Evolutionary conservation across 2,888 invertebrate species (phyloP).

Genomic region (Chorisops tibialis): DNA sequence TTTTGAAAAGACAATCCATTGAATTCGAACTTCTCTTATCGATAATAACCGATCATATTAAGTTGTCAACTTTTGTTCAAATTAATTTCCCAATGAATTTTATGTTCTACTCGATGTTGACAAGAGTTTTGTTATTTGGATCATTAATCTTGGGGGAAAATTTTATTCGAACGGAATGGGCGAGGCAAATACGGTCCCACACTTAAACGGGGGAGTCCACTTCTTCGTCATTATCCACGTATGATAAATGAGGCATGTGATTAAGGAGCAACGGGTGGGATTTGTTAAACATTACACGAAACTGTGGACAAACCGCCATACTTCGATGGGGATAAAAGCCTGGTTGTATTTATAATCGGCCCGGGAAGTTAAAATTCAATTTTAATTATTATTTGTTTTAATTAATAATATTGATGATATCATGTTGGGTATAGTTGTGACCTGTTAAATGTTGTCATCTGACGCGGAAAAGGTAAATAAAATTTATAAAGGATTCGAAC

Average conservation of each 20-base stretch:
- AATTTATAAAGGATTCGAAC: no score
- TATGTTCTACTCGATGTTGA: constrained; percentile 10
- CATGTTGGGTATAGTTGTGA: no score
- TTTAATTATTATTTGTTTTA: constrained; percentile 4
- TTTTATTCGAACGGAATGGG: not conserved
- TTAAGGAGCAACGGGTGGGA: constrained; percentile 11
- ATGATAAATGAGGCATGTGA: constrained; percentile 11
- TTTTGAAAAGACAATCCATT: no score
- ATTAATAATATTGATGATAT: not conserved
- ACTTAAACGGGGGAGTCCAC: not conserved
- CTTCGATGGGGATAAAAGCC: not conserved
- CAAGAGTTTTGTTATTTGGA: constrained; percentile 5
- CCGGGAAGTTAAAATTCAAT: not conserved
- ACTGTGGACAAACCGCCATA: constrained; percentile 10
- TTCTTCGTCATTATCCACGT: constrained; percentile 5
- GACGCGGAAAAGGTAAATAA: no score
- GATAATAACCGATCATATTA: constrained; percentile 3
- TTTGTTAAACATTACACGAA: constrained; percentile 10
- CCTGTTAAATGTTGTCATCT: no score
- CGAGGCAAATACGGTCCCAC: no score
- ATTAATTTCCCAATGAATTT: constrained; percentile 8
- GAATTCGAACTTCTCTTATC: no score
- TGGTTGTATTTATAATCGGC: not conserved
- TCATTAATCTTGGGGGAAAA: constrained; percentile 8
- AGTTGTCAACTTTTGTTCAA: constrained; percentile 7